A percentile compares a stretch with the other conserved stretches of the same genome.
phyloP scores from a whole-genome alignment of 2,797 vertebrate species.

The Eidolon dupreanum region DNA sequence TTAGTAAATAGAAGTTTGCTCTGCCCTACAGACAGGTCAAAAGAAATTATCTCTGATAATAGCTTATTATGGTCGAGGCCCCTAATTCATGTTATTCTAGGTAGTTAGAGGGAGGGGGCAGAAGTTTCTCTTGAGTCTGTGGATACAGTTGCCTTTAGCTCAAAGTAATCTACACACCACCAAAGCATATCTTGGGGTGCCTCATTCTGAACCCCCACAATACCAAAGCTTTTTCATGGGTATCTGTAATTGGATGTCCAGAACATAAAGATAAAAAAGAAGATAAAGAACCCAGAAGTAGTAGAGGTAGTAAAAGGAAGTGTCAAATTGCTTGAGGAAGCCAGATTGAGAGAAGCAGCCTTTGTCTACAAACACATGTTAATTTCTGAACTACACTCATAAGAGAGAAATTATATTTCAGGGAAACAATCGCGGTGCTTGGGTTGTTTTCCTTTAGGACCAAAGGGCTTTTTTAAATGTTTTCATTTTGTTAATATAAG shows the following conservation, averaged over 20 bases:
- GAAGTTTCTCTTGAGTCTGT: too few relatives aligned
- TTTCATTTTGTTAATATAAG: slow-evolving; percentile 16
- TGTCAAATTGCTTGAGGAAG: background rate
- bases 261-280: background rate
- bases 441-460: background rate
- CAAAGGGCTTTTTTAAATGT: background rate
- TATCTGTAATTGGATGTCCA: background rate
- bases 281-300: background rate
- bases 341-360: background rate
- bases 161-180: too few relatives aligned
- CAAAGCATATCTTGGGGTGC: too few relatives aligned
- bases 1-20: too few relatives aligned
- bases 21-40: too few relatives aligned
- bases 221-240: background rate
- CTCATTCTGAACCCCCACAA: too few relatives aligned
- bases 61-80: too few relatives aligned
- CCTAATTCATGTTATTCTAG: too few relatives aligned
- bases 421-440: background rate
- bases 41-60: too few relatives aligned
- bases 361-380: background rate
- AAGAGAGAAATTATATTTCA: background rate
- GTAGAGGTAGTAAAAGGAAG: background rate
- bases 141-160: too few relatives aligned
- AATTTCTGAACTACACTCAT: background rate
- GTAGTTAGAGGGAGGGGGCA: too few relatives aligned